Evolutionary conservation across 2,113 vertebrate species (phyloP).

Genomic region (Catagonus wagneri): DNA sequence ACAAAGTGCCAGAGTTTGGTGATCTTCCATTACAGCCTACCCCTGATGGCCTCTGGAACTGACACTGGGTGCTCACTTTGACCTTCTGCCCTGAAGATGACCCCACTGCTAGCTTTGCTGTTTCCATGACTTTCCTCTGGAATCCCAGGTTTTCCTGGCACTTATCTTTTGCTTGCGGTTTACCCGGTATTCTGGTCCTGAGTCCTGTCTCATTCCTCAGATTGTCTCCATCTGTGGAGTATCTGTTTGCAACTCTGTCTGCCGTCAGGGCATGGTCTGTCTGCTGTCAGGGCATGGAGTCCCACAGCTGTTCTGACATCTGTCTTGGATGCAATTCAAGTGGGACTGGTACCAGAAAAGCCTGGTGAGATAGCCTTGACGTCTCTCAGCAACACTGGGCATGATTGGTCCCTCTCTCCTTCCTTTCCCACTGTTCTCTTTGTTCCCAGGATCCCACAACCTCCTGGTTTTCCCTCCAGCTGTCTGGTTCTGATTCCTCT

Average conservation of each 20-base stretch:
- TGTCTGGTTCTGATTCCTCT: not conserved
- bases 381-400: not conserved
- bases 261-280: not conserved
- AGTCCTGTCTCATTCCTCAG: slow-evolving; percentile 28
- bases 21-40: not conserved
- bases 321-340: slow-evolving; percentile 27
- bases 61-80: not conserved
- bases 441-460: not conserved
- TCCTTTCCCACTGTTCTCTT: not conserved
- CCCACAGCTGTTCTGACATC: slow-evolving; percentile 42
- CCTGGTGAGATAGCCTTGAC: not conserved
- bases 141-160: not conserved
- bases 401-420: not conserved
- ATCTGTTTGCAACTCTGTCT: not conserved
- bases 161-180: not conserved
- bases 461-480: not conserved
- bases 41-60: not conserved
- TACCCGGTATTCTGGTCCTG: not conserved
- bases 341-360: not conserved
- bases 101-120: not conserved
- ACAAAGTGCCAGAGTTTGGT: not conserved
- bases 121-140: not conserved
- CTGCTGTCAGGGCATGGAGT: not conserved
- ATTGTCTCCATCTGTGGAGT: not conserved
- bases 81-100: not conserved